A percentile compares a stretch with the other conserved stretches of the same genome.
Evolutionary conservation across 2,113 vertebrate species (phyloP).

Genomic region (Aptenodytes patagonicus): DNA sequence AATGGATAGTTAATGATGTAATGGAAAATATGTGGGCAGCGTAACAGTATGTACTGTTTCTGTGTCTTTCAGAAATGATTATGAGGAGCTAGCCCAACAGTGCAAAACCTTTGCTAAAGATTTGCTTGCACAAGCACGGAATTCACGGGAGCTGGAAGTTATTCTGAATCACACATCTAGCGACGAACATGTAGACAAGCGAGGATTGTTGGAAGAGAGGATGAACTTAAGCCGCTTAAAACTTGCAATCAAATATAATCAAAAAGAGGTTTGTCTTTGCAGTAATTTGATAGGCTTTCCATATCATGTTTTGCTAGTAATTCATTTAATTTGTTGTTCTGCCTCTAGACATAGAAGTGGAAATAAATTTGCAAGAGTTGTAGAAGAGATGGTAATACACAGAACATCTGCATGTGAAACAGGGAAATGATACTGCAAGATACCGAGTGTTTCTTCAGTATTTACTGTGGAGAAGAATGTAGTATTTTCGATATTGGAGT

Average conservation of each 20-base stretch:
- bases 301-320: neutral
- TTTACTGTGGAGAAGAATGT: neutral
- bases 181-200: conserved; percentile 91
- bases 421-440: neutral
- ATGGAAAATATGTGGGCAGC: neutral
- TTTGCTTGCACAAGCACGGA: conserved; percentile 96
- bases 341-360: neutral
- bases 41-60: neutral
- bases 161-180: conserved; percentile 95
- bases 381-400: neutral
- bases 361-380: neutral
- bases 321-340: neutral
- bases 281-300: neutral
- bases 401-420: neutral
- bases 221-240: conserved; percentile 98
- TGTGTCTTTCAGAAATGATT: conserved; percentile 87
- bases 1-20: neutral
- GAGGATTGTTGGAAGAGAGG: conserved; percentile 93
- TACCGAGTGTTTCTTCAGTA: neutral
- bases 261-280: conserved; percentile 88
- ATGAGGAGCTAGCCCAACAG: conserved; percentile 94
- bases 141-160: conserved; percentile 96
- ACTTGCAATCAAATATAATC: conserved; percentile 98
- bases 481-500: neutral
- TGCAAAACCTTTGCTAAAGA: conserved; percentile 99